Conservation (phyloP, 1,140 invertebrate genomes). For the Ceratosolen solmsi region DNA sequence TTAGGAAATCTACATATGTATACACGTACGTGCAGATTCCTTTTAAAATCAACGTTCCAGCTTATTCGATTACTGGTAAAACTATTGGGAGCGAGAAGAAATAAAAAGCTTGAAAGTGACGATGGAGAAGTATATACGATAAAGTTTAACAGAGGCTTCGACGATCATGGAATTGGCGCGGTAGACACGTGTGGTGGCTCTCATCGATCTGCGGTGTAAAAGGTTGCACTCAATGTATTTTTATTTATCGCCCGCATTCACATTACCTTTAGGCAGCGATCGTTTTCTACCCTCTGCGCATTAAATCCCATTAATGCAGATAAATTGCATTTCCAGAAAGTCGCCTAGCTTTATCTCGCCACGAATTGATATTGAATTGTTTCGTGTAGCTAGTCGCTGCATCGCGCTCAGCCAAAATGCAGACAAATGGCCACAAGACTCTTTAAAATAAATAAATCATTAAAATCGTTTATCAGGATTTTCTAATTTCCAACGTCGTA, state of each 20-base stretch:
- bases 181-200: slow-evolving; percentile 54
- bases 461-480: not conserved
- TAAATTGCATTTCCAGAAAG: slow-evolving; percentile 61
- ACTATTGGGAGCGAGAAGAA: too few species aligned
- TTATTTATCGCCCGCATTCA: slow-evolving; percentile 64
- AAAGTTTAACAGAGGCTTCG: not conserved
- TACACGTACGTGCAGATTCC: too few species aligned
- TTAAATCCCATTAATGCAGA: slow-evolving; percentile 65
- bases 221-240: slow-evolving; percentile 67
- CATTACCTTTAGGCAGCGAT: slow-evolving; percentile 51
- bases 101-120: not conserved
- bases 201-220: slow-evolving; percentile 66
- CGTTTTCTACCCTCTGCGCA: slow-evolving; percentile 56
- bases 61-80: too few species aligned
- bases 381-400: slow-evolving; percentile 49
- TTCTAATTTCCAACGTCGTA: not conserved
- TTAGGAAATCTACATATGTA: too few species aligned
- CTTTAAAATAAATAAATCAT: not conserved
- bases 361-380: slow-evolving; percentile 62
- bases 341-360: slow-evolving; percentile 54
- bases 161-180: slow-evolving; percentile 9
- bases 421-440: not conserved
- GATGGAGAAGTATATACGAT: too few species aligned
- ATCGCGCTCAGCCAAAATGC: not conserved
- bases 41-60: too few species aligned